Evolutionary conservation across 2,797 vertebrate species (phyloP), one percentile per base, ranked within the genome.

Genomic region (Cynodonichthys magdalenae): DNA sequence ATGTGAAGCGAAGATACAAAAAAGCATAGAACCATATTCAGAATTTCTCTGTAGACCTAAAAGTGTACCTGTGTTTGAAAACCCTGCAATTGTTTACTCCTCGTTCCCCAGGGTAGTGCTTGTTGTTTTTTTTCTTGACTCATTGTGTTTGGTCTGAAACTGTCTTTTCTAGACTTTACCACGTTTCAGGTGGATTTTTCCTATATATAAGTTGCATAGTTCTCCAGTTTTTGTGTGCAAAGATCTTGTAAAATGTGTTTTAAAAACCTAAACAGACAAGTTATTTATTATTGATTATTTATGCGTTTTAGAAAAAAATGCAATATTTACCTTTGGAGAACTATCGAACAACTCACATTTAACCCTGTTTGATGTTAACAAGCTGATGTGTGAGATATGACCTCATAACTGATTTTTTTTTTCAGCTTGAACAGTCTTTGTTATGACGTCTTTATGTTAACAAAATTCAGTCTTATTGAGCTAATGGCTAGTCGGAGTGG

Each of bases 31-130:
- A 79, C 52, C 15, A 66, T 68, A 67, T 71, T 78, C 63, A 81
- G 68, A 65, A 60, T 73, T 74, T 69, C 53, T 51, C 65, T 54
- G 64, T 56, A 63, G 63, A 82, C 83, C 77, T 78, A 27, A 59
- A 71, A 74, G 83, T 78, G 66, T 77, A 83, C 69, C 67, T 60
- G 71, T 70, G 77, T 77, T 68, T 75, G 71, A 79, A 82, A 80
- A 76, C 58, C 53, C 75, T 41, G 67, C 71, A 50, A 58, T 81
- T 87, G 81, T 87, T 88, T 87, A 81, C 79, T 77, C 63, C 76
- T 62, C 44, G 27, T 67, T 82, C 79, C 83, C 74, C 67, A 41
- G 55, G 72, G 82, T 61, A 54, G 42, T 63, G 59, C 78, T 73
- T 80, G 79, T 20, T 17, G 79, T 65, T 80, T 76, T 75, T 79